Evolutionary conservation across 2,113 vertebrate genomes (phyloP), one percentile per base, ranked within the genome.

Genomic region (Apodemus sylvaticus): DNA sequence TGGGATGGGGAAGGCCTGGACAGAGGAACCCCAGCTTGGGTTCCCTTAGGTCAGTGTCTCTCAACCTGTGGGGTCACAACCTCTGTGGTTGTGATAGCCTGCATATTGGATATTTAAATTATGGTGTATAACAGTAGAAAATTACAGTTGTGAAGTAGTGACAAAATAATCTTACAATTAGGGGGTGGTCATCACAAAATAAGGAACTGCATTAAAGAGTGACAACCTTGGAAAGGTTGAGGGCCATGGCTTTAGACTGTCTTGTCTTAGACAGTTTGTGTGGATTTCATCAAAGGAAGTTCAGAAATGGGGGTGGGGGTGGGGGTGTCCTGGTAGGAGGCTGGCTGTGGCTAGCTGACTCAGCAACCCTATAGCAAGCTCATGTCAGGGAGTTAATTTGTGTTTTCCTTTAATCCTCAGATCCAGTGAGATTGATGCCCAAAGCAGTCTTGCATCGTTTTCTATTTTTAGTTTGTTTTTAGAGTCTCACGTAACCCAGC

Each of bases 321-420:
- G 64, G 64, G 12, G 12, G 29, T 36, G 9, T 64, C 68, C 39
- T 36, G 7, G 36, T n/a, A 81, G 81, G 66, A 86, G 45, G 76
- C 58, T 10, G 76, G 88, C 76, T 9, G 1, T 31, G 31, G 64
- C 19, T 11, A 60, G 90, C 71, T 11, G 2, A 82, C 89, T 82
- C 86, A 26, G 73, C 42, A 91, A 86, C 17, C 19, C 0, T 77
- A 45, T 12, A n/a, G 39, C 77, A n/a, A 45, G 36, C 24, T 77
- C 34, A 68, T 17, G 85, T 66, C 82, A 82, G 42, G 16, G 34
- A 64, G 51, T 93, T 93, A n/a, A 91, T 74, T 8, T 91, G 88
- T 90, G 85, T 53, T 90, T 78, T 91, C 70, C 89, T 92, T 73
- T 96, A 90, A 94, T 91, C 58, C 68, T 87, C 76, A 89, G 85